Evolutionary conservation across 2,888 invertebrate genomes (phyloP), one percentile per base, ranked within the genome.

Genomic region (Theretra japonica): DNA sequence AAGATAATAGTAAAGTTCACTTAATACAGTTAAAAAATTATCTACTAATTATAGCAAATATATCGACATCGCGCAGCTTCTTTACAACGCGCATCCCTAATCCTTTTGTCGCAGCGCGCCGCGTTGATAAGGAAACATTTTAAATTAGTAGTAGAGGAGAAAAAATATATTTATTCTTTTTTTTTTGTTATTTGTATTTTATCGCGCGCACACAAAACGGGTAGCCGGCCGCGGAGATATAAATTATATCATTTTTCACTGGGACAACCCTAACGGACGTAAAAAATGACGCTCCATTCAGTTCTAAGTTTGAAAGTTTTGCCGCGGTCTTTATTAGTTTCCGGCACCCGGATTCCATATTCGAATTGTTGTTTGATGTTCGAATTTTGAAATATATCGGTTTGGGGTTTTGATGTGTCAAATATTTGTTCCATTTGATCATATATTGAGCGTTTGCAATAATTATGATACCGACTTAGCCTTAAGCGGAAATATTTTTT

Each of bases 181-280:
- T 28, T 28, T 87, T 90, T 88, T 88, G 90, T 93, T 92, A 90
- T 92, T 93, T 94, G 88, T 92, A 92, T 92, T 93, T 93, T 92
- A 89, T 91, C 90, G 86, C 89, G 86, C 84, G 86, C 83, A 85
- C 90, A 93, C 93, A 94, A 94, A 94, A 94, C 94, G 93, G 86
- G 94, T 94, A 94, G 94, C 94, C 90, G 93, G 92, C 91, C 90
- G 92, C 90, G 88, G 86, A 87, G 90, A 94, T 94, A 94, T 94
- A 94, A 94, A 94, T 94, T 94, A 94, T 94, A 94, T 91, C 93
- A 94, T 94, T 94, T 94, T 93, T 94, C 94, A 94, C 88, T 89
- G 90, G 90, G 93, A 93, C 93, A 93, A 88, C 92, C 90, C 91
- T 90, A 92, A 92, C 92, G 88, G 91, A 90, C 89, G 90, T 94